phyloP scores from a whole-genome alignment of 2,797 vertebrate genomes.

The Micropoecilia bifurca region DNA sequence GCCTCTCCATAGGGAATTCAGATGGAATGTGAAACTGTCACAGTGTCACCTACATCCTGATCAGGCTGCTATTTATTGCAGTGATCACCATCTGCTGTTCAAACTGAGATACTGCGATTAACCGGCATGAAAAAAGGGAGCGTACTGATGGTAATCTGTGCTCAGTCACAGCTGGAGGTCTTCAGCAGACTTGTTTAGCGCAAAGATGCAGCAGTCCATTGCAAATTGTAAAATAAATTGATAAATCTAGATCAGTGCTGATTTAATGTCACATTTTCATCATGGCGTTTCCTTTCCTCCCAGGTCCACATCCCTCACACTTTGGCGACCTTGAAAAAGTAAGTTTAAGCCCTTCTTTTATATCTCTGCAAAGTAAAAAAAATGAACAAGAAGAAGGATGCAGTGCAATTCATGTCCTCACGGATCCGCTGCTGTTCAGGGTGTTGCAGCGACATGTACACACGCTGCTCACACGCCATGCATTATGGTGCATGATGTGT shows the following conservation, averaged over 20 bases:
- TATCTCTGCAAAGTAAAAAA: neutral
- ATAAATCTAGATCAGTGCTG: constrained; percentile 11
- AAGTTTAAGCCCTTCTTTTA: constrained; percentile 58
- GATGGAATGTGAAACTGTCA: constrained; percentile 66
- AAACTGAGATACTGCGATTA: constrained; percentile 71
- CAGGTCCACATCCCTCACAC: constrained; percentile 81
- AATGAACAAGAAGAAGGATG: constrained; percentile 5
- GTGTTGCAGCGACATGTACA: constrained; percentile 69
- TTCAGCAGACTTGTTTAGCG: neutral
- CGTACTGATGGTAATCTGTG: constrained; percentile 49
- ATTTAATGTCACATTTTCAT: constrained; percentile 49
- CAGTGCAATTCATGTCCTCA: constrained; percentile 30
- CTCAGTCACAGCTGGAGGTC: constrained; percentile 11
- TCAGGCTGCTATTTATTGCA: constrained; percentile 70
- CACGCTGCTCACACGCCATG: constrained; percentile 63
- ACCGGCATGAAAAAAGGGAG: constrained; percentile 39
- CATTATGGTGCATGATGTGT: constrained; percentile 76
- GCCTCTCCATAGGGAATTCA: constrained; percentile 47
- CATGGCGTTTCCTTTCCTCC: constrained; percentile 56
- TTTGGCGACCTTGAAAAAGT: constrained; percentile 84
- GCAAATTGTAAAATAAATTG: neutral
- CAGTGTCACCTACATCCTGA: constrained; percentile 69
- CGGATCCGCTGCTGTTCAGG: constrained; percentile 52
- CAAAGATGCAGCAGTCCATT: constrained; percentile 3
- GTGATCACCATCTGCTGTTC: constrained; percentile 83